Conservation (phyloP, 2,888 invertebrate species). For the Zeuzera pyrina region DNA sequence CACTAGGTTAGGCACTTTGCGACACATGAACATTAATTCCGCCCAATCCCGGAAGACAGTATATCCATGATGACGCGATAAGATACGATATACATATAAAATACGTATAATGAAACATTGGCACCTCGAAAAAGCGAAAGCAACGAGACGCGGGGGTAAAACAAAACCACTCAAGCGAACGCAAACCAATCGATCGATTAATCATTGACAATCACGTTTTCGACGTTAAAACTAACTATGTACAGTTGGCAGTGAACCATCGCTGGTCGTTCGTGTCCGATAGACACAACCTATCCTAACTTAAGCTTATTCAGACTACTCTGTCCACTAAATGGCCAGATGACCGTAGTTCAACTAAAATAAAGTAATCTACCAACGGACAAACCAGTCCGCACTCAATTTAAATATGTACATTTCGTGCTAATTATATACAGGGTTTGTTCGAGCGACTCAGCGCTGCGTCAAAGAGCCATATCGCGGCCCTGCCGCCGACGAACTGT, state of each 20-base stretch:
- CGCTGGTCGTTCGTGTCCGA: slow-evolving; percentile 54
- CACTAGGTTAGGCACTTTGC: too few relatives aligned
- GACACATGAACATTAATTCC: too few relatives aligned
- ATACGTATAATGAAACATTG: too few relatives aligned
- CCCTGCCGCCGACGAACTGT: slow-evolving; percentile 13
- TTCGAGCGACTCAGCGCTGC: slow-evolving; percentile 21
- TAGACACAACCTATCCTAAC: slow-evolving; percentile 22
- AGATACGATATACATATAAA: too few relatives aligned
- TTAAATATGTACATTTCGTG: slow-evolving; percentile 34
- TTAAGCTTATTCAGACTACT: slow-evolving; percentile 52
- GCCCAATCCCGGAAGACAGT: too few relatives aligned
- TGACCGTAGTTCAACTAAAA: slow-evolving; percentile 19
- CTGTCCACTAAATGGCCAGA: slow-evolving; percentile 24
- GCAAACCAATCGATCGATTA: too few relatives aligned
- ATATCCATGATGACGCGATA: too few relatives aligned
- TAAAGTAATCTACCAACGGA: slow-evolving; percentile 21
- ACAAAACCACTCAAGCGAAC: not conserved
- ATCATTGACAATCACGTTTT: not conserved
- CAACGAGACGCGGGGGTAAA: slow-evolving; percentile 26
- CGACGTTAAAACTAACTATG: slow-evolving; percentile 32
- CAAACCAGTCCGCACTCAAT: slow-evolving; percentile 10
- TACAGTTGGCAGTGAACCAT: slow-evolving; percentile 66
- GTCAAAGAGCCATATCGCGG: too few relatives aligned
- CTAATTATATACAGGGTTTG: slow-evolving; percentile 52
- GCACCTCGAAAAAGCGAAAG: slow-evolving; percentile 32